Conservation (phyloP, 2,888 invertebrate genomes). For the Hedya salicella region DNA sequence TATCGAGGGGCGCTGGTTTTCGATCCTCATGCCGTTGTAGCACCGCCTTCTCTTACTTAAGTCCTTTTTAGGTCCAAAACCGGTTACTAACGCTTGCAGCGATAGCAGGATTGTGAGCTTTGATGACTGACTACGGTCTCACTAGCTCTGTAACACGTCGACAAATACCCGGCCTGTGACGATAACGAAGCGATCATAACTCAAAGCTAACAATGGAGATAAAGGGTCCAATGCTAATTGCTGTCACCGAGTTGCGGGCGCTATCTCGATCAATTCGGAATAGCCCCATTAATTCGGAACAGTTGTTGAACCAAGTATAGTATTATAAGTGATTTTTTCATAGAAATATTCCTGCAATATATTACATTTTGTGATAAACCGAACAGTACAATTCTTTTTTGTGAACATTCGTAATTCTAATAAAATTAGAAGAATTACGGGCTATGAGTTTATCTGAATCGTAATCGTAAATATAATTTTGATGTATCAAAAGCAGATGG, state of each 20-base stretch:
- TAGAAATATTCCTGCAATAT: neutral
- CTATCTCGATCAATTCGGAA: constrained; percentile 38
- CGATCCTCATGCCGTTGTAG: neutral
- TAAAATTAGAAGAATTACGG: neutral
- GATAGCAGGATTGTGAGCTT: neutral
- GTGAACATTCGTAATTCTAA: no score
- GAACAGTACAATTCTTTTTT: neutral
- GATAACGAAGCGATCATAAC: constrained; percentile 40
- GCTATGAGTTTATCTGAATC: no score
- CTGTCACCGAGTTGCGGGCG: constrained; percentile 42
- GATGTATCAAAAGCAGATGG: no score
- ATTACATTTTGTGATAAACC: no score
- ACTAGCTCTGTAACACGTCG: constrained; percentile 16
- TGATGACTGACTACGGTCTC: neutral
- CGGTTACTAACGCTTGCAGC: neutral
- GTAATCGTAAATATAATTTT: no score
- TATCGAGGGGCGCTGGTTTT: neutral
- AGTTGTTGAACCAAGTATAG: constrained; percentile 30
- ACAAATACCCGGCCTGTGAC: constrained; percentile 26
- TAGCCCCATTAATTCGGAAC: constrained; percentile 39
- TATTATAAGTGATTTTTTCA: constrained; percentile 6
- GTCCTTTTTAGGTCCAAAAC: neutral
- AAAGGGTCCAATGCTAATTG: constrained; percentile 41
- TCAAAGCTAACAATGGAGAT: constrained; percentile 43
- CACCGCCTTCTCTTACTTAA: neutral